Percentiles rank a stretch among this genome's conserved stretches.
Conservation (phyloP, 2,888 invertebrate genomes). For the Aricia artaxerxes region DNA sequence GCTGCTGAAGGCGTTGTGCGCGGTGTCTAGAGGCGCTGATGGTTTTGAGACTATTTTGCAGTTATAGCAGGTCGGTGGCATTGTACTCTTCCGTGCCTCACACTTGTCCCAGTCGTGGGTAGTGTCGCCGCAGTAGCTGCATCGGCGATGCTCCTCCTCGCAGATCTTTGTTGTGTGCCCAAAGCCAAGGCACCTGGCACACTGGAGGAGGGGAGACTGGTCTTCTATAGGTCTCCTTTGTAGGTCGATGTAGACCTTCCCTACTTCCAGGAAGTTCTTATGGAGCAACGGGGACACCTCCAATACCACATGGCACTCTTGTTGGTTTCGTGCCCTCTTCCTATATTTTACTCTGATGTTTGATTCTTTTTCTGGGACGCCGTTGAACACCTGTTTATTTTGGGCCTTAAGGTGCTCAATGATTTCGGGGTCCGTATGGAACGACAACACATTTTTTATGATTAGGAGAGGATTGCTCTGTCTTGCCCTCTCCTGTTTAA, state of each 20-base stretch:
- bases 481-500: constrained; percentile 34
- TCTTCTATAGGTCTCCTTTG: constrained; percentile 29
- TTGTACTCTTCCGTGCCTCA: background rate
- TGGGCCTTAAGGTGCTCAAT: constrained; percentile 33
- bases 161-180: too few relatives aligned
- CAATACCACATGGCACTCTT: too few relatives aligned
- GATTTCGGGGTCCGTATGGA: constrained; percentile 36
- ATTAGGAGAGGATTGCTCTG: constrained; percentile 32
- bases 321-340: too few relatives aligned
- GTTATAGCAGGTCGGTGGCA: constrained; percentile 35
- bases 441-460: constrained; percentile 35
- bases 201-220: too few relatives aligned
- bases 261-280: too few relatives aligned
- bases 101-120: constrained; percentile 27
- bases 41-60: constrained; percentile 30
- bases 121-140: constrained; percentile 43
- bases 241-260: constrained; percentile 40
- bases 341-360: too few relatives aligned
- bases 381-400: constrained; percentile 34
- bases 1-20: too few relatives aligned
- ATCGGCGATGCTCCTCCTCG: constrained; percentile 29
- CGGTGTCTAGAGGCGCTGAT: background rate
- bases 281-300: too few relatives aligned
- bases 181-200: too few relatives aligned
- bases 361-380: constrained; percentile 22